These are phyloP conservation scores for Erebia ligea DNA, from an alignment of 2,888 invertebrate genomes.

Conservation along the genomic window DNA sequence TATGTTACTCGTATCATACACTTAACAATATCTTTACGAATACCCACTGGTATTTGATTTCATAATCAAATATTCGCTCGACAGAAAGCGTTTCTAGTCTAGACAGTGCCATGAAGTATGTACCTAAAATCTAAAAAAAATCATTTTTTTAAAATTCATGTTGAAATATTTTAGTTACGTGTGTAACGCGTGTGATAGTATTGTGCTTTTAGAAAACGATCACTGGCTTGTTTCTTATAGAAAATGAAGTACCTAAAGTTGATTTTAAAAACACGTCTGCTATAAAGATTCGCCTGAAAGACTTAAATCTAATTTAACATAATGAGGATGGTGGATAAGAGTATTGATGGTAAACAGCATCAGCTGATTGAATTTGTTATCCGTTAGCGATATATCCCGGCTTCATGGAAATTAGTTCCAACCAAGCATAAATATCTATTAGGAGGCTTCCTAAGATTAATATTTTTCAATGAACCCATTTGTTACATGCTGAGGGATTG, in stretches of 20 bases:
- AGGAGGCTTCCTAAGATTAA: slow-evolving; percentile 71
- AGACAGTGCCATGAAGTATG: neutral
- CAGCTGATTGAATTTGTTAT: slow-evolving; percentile 67
- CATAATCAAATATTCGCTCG: slow-evolving; percentile 2
- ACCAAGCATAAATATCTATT: slow-evolving; percentile 81
- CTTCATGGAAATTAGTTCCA: slow-evolving; percentile 72
- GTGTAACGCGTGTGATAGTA: too few species aligned
- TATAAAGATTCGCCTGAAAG: neutral
- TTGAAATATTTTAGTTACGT: too few species aligned
- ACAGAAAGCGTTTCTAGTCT: neutral
- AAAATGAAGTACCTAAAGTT: too few species aligned
- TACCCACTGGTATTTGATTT: neutral
- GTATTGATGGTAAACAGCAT: slow-evolving; percentile 65
- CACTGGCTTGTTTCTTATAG: too few species aligned
- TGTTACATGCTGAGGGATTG: slow-evolving; percentile 62
- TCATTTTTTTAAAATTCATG: too few species aligned
- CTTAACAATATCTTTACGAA: neutral
- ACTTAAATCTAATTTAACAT: slow-evolving; percentile 47
- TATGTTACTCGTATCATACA: too few species aligned
- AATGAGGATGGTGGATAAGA: slow-evolving; percentile 57
- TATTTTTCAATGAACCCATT: slow-evolving; percentile 73
- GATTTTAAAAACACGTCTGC: too few species aligned
- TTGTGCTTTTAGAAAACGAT: too few species aligned
- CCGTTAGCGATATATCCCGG: slow-evolving; percentile 56
- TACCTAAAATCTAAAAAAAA: slow-evolving; percentile 1